Percentiles rank a stretch among this genome's conserved stretches.
phyloP scores from a whole-genome alignment of 2,113 vertebrate genomes.

The Gobius niger region DNA sequence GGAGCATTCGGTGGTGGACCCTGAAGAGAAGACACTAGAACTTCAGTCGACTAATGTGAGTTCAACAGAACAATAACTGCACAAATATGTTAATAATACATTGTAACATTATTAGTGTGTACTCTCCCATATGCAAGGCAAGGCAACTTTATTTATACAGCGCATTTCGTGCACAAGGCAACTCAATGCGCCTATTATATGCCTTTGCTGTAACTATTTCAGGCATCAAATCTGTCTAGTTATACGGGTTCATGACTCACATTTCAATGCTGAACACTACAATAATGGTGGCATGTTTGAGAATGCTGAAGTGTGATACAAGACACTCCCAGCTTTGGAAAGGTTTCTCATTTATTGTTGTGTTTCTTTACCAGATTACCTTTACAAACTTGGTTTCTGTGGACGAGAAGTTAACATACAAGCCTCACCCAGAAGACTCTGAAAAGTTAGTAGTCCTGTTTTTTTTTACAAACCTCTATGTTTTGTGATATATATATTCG shows the following conservation, averaged over 20 bases:
- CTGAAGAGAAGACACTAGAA: conserved; percentile 85
- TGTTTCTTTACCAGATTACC: conserved; percentile 81
- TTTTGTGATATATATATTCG: neutral
- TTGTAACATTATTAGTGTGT: neutral
- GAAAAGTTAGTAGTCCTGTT: conserved; percentile 78
- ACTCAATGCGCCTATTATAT: too few relatives aligned
- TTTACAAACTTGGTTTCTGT: conserved; percentile 97
- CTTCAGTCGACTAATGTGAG: conserved; percentile 94
- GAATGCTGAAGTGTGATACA: neutral
- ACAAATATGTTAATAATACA: neutral
- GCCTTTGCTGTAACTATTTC: neutral
- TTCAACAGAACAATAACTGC: conserved; percentile 12
- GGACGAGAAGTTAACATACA: conserved; percentile 91
- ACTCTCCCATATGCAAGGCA: too few relatives aligned
- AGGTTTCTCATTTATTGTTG: neutral
- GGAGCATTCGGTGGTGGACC: conserved; percentile 94
- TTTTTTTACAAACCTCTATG: neutral
- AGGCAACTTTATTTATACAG: too few relatives aligned
- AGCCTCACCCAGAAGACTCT: conserved; percentile 90
- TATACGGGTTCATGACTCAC: neutral
- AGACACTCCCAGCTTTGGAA: neutral
- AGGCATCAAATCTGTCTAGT: conserved; percentile 44
- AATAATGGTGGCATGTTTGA: neutral
- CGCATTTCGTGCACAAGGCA: too few relatives aligned
- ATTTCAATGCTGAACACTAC: neutral